Evolutionary conservation across 2,888 invertebrate genomes (phyloP).

Genomic region (Nomada hirtipes): DNA sequence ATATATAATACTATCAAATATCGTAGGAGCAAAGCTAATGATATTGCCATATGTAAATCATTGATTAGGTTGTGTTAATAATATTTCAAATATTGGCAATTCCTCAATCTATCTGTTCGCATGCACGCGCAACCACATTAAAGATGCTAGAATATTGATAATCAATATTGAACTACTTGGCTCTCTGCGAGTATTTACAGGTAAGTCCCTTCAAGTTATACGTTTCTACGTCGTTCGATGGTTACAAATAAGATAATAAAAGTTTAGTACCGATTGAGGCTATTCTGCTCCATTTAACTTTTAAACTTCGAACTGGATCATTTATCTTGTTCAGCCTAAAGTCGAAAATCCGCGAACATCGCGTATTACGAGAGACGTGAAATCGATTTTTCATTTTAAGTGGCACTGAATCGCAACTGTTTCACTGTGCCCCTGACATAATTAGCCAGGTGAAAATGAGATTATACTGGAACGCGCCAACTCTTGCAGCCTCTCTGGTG

Average conservation of each 20-base stretch:
- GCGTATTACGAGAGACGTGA: not conserved
- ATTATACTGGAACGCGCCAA: slow-evolving; percentile 43
- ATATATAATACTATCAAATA: too few species aligned
- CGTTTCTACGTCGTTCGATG: not conserved
- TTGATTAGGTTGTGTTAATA: too few species aligned
- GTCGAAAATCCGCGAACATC: slow-evolving; percentile 12
- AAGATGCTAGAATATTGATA: not conserved
- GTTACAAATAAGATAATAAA: not conserved
- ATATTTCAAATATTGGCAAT: too few species aligned
- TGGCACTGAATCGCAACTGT: slow-evolving; percentile 13
- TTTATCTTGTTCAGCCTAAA: not conserved
- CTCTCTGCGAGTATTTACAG: not conserved
- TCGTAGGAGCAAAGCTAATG: too few species aligned
- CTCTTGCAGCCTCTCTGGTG: slow-evolving; percentile 38
- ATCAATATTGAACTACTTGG: not conserved
- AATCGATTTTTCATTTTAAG: slow-evolving; percentile 45
- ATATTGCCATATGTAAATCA: too few species aligned
- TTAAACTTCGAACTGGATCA: not conserved
- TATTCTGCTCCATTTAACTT: not conserved
- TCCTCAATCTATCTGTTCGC: too few species aligned
- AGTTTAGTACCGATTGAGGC: not conserved
- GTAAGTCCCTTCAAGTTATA: not conserved
- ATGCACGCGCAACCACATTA: too few species aligned
- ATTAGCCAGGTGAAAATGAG: slow-evolving; percentile 55
- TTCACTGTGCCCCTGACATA: slow-evolving; percentile 39